These are phyloP conservation scores for Lottia scabra DNA, from an alignment of 2,888 invertebrate genomes.

Conservation along the genomic window DNA sequence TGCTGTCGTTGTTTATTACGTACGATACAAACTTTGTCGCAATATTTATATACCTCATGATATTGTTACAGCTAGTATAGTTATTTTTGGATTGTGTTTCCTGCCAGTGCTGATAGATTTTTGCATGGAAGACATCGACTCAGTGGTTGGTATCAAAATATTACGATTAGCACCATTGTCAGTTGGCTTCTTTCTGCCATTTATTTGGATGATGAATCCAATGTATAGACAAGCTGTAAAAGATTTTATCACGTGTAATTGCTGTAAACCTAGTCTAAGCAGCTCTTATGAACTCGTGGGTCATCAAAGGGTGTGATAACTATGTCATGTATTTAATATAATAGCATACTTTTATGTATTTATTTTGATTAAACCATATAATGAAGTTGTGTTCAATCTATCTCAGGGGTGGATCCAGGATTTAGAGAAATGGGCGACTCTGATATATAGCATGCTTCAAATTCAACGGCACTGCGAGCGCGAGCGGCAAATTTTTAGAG, in stretches of 20 bases:
- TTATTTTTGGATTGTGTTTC: neutral
- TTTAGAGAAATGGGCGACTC: too few relatives aligned
- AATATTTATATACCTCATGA: neutral
- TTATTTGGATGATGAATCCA: conserved; percentile 1
- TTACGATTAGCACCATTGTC: neutral
- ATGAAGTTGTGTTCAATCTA: too few relatives aligned
- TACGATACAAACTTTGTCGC: neutral
- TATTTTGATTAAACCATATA: too few relatives aligned
- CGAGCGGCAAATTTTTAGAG: too few relatives aligned
- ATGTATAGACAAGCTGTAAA: neutral
- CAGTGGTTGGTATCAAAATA: neutral
- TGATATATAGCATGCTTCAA: too few relatives aligned
- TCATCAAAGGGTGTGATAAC: too few relatives aligned
- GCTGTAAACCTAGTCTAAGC: neutral
- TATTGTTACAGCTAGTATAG: neutral
- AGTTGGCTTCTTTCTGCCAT: neutral
- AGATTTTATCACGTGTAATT: neutral
- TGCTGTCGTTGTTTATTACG: neutral
- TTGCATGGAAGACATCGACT: neutral
- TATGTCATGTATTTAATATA: too few relatives aligned
- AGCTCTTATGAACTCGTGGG: neutral
- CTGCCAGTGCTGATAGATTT: neutral
- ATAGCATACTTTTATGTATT: too few relatives aligned
- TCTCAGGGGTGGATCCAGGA: too few relatives aligned
- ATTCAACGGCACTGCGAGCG: too few relatives aligned